phyloP scores from a whole-genome alignment of 2,113 vertebrate species.

The Siniperca knerii region DNA sequence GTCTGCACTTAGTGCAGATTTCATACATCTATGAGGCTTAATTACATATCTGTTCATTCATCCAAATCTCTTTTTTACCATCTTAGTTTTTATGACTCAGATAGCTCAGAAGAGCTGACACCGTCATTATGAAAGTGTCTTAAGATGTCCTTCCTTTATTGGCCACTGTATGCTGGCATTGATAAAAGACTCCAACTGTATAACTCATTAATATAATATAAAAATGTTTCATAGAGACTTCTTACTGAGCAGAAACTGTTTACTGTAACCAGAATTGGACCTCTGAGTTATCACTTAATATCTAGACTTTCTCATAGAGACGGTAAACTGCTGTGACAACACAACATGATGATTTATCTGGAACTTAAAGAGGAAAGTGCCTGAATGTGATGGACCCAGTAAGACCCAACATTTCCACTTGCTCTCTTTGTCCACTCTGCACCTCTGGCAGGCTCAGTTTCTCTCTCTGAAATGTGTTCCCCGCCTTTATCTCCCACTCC shows the following conservation, averaged over 20 bases:
- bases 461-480: conserved; percentile 13
- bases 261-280: too few relatives aligned
- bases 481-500: conserved; percentile 21
- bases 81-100: background rate
- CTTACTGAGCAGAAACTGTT: background rate
- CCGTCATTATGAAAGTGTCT: background rate
- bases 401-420: conserved; percentile 28
- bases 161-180: background rate
- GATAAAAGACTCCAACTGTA: background rate
- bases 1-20: background rate
- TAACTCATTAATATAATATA: background rate
- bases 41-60: too few relatives aligned
- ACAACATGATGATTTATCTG: background rate
- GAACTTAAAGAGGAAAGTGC: conserved; percentile 16
- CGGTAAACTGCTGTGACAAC: background rate
- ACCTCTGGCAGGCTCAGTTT: background rate
- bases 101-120: background rate
- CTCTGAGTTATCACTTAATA: background rate
- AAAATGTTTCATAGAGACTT: background rate
- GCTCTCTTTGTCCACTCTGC: background rate
- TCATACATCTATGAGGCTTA: background rate
- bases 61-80: background rate
- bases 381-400: background rate
- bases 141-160: background rate
- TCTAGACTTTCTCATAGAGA: background rate